phyloP scores from a whole-genome alignment of 2,113 vertebrate species.

The Pygoscelis adeliae region DNA sequence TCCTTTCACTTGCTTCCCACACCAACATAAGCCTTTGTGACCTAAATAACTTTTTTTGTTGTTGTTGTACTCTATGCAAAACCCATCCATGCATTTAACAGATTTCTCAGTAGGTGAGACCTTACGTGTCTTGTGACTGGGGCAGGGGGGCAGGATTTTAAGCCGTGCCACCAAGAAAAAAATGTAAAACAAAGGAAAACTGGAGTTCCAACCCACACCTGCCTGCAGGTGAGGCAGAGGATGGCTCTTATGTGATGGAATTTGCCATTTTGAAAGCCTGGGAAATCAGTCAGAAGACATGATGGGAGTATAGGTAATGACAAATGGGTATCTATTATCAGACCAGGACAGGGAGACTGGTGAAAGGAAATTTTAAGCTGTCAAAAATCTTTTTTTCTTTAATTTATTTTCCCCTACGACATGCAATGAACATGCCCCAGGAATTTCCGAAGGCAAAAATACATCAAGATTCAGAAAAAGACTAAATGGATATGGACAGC shows the following conservation, averaged over 20 bases:
- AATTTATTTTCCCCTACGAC: background rate
- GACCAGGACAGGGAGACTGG: background rate
- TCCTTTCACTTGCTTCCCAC: background rate
- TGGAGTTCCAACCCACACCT: background rate
- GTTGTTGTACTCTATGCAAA: background rate
- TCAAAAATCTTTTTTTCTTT: background rate
- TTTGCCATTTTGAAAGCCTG: background rate
- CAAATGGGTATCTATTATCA: background rate
- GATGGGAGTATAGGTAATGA: background rate
- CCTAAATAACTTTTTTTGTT: background rate
- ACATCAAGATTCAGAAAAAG: background rate
- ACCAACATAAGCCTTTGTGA: background rate
- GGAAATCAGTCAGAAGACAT: background rate
- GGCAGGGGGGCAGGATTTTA: background rate
- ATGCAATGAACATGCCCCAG: background rate
- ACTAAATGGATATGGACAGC: background rate
- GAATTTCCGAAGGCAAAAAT: background rate
- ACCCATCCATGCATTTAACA: background rate
- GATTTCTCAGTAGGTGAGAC: background rate
- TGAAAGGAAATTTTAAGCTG: background rate
- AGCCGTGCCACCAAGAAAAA: background rate
- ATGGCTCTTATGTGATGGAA: background rate
- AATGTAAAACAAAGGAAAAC: background rate
- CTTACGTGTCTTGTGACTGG: background rate
- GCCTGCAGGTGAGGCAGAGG: background rate